Evolutionary conservation across 2,113 vertebrate genomes (phyloP).

Genomic region (Montifringilla adamsi): DNA sequence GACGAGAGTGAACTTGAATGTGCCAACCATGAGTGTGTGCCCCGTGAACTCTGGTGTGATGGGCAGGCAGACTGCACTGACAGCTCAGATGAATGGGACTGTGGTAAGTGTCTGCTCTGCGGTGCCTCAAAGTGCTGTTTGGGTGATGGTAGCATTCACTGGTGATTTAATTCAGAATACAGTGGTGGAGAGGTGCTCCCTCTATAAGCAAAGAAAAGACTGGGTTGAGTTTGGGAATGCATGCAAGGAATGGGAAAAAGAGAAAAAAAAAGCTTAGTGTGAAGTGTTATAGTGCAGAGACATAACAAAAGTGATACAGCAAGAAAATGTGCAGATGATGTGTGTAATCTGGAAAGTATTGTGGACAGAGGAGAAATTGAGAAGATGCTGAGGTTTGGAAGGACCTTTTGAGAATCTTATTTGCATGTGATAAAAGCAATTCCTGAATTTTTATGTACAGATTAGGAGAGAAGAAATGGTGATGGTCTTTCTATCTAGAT

Average conservation of each 20-base stretch:
- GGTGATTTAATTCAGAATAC: neutral
- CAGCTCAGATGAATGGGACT: constrained; percentile 94
- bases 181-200: neutral
- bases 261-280: neutral
- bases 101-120: constrained; percentile 75
- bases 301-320: neutral
- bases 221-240: neutral
- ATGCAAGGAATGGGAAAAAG: neutral
- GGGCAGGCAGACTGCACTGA: constrained; percentile 86
- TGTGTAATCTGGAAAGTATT: neutral
- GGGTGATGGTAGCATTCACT: neutral
- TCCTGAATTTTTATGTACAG: neutral
- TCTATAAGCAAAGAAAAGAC: neutral
- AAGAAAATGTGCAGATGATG: neutral
- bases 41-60: constrained; percentile 88
- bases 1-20: constrained; percentile 84
- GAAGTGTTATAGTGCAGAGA: neutral
- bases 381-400: neutral
- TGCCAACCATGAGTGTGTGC: constrained; percentile 87
- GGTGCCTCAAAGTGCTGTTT: neutral
- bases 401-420: neutral
- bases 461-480: neutral
- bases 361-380: neutral
- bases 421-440: neutral
- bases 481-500: neutral